Base-by-base conservation (phyloP, 2,888 invertebrate species). In the Nineta flava region DNA sequence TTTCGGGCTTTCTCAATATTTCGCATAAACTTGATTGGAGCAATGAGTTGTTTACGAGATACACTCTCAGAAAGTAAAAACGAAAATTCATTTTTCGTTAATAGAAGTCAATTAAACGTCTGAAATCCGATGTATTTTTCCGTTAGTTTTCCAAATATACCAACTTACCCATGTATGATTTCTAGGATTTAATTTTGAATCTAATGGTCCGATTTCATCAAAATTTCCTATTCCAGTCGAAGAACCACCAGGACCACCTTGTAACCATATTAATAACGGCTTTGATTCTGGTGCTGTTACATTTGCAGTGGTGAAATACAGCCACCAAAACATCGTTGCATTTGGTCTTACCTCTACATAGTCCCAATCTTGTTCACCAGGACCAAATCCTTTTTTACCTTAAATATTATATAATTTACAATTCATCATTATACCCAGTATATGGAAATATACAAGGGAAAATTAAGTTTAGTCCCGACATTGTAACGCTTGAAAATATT, bases 261-360 rank as follows among this genome's bases (percentile, higher is more conserved):
- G 83, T 10, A 92, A 70, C 91, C 92, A 92, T 50, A 92, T 79
- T 13, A 88, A 69, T 19, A 91, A 66, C 0, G 92, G 92, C 38
- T 77, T 72, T 1, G 83, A 75, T 0, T 76, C 76, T 59, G 77
- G 75, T 43, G 70, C 70, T 5, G 59, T 55, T 0, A 77, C 77
- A 47, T 73, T 43, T 4, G 56, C 67, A 1, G 80, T 77, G 12
- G 82, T 84, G 60, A 83, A 82, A 61, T 85, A 88, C 32, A 92
- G 65, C 78, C 87, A 0, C 67, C 70, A 75, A 58, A 75, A 74
- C 66, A 72, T 70, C 51, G 70, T 64, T 1, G 73, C 72, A 16
- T 67, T 61, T 3, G 63, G 62, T 2, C 73, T 64, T 3, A 74
- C 70, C 50, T 62, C 62, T 2, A 69, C 68, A 58, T 71, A 73